These are phyloP conservation scores for Champsocephalus esox DNA, from an alignment of 2,797 vertebrate species.

Conservation along the genomic window DNA sequence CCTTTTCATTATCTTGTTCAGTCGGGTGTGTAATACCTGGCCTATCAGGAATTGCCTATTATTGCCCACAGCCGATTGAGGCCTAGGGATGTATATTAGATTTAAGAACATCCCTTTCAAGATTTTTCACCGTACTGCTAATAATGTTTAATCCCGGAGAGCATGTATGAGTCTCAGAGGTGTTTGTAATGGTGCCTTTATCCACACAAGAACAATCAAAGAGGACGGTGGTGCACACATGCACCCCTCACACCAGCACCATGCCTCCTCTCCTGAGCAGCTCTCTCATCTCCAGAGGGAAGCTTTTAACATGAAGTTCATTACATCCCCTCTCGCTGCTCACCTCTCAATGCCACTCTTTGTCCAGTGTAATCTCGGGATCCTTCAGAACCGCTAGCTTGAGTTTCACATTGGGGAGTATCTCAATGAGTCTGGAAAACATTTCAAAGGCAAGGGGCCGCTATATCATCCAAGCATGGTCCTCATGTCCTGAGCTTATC, in stretches of 20 bases:
- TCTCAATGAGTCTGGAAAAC: slow-evolving; percentile 81
- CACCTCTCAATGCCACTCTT: slow-evolving; percentile 82
- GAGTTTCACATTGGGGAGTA: slow-evolving; percentile 83
- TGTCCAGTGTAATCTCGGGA: slow-evolving; percentile 82
- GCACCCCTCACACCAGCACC: slow-evolving; percentile 48
- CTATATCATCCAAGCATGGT: slow-evolving; percentile 78
- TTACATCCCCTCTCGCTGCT: slow-evolving; percentile 78
- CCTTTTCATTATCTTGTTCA: slow-evolving; percentile 70
- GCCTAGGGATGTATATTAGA: background rate
- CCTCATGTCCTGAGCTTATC: slow-evolving; percentile 79
- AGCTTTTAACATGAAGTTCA: slow-evolving; percentile 83
- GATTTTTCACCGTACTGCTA: slow-evolving; percentile 17
- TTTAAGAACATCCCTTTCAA: slow-evolving; percentile 31
- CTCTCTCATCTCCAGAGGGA: slow-evolving; percentile 80
- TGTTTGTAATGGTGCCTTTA: slow-evolving; percentile 55
- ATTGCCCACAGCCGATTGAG: slow-evolving; percentile 35
- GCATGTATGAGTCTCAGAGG: slow-evolving; percentile 33
- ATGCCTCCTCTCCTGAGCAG: slow-evolving; percentile 57
- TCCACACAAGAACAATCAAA: slow-evolving; percentile 68
- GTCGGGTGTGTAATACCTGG: slow-evolving; percentile 50
- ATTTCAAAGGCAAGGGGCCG: slow-evolving; percentile 82
- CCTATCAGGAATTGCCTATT: slow-evolving; percentile 34
- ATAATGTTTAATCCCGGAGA: slow-evolving; percentile 46
- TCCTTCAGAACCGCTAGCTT: slow-evolving; percentile 82
- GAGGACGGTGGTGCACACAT: slow-evolving; percentile 42